Percentiles rank a stretch among this genome's conserved stretches.
Evolutionary conservation across 2,797 vertebrate genomes (phyloP).

Genomic region (Hemitrygon akajei): DNA sequence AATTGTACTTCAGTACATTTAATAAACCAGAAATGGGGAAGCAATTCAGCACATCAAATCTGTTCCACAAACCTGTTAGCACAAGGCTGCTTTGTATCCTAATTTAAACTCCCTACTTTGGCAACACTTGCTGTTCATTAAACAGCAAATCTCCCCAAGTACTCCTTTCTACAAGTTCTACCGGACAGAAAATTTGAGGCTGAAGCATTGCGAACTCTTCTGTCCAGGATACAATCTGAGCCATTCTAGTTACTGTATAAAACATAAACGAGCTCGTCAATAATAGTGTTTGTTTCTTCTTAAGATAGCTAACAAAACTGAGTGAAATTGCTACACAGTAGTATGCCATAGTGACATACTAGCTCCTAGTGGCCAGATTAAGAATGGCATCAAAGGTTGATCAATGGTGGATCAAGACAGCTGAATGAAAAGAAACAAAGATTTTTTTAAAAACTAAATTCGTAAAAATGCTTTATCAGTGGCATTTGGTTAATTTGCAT

Average conservation of each 20-base stretch:
- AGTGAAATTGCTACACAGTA: background rate
- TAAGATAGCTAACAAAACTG: background rate
- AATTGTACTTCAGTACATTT: too few relatives aligned
- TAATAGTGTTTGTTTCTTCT: background rate
- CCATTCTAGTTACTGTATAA: background rate
- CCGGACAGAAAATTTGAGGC: too few relatives aligned
- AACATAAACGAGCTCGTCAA: background rate
- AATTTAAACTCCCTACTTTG: too few relatives aligned
- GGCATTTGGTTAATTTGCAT: background rate
- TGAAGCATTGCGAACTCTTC: background rate
- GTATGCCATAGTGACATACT: background rate
- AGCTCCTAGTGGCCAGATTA: slow-evolving; percentile 20
- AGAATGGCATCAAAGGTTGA: background rate
- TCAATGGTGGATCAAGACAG: background rate
- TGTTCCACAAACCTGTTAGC: too few relatives aligned
- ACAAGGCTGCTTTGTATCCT: too few relatives aligned
- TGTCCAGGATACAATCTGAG: background rate
- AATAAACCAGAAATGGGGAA: too few relatives aligned
- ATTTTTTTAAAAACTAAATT: background rate
- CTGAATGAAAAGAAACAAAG: background rate
- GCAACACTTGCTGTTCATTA: too few relatives aligned
- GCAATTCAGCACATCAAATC: too few relatives aligned
- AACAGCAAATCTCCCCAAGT: too few relatives aligned
- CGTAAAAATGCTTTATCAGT: background rate
- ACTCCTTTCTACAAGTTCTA: background rate